Evolutionary conservation across 2,888 invertebrate species (phyloP), one percentile per base, ranked within the genome.

Genomic region (Agapetus fuscipes): DNA sequence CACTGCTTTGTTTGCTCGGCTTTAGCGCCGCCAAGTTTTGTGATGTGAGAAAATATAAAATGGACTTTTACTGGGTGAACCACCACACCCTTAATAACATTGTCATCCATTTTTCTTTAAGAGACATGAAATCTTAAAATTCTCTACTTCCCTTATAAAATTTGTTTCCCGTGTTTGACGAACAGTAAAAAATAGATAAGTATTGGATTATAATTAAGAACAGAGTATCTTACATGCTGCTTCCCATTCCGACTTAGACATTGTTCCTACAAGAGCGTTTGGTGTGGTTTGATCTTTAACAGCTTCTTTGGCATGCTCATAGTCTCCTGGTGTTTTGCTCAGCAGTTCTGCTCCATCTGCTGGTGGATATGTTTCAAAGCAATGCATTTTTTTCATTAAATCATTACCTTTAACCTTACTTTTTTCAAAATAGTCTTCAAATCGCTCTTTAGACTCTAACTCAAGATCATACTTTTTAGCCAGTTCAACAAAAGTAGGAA

Each of bases 211-310:
- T n/a, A n/a, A n/a, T n/a, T n/a, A n/a, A n/a, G n/a, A n/a, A n/a
- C n/a, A n/a, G n/a, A n/a, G n/a, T n/a, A 14, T 78, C 83, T 80
- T 67, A 91, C 91, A 83, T 48, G 83, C 78, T 45, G 86, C 91
- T 65, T 95, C 93, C 95, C 95, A 95, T 64, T 95, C 94, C 29
- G 83, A 76, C 52, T 76, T 73, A 9, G 91, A 88, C 52, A 95
- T 71, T 2, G 95, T 94, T 9, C 94, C 93, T 49, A 87, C 64
- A 47, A 58, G 58, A 27, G 61, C 52, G 44, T 63, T 56, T 48
- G 61, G 52, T 50, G 66, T 66, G n/a, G n/a, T n/a, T n/a, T n/a
- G n/a, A n/a, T n/a, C n/a, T n/a, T n/a, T n/a, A 53, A 73, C 62
- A 55, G 71, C 77, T 32, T 72, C 63, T 43, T 74, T 68, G 3